Evolutionary conservation across 2,888 invertebrate species (phyloP), one percentile per base, ranked within the genome.

Genomic region (Junonia oenone): DNA sequence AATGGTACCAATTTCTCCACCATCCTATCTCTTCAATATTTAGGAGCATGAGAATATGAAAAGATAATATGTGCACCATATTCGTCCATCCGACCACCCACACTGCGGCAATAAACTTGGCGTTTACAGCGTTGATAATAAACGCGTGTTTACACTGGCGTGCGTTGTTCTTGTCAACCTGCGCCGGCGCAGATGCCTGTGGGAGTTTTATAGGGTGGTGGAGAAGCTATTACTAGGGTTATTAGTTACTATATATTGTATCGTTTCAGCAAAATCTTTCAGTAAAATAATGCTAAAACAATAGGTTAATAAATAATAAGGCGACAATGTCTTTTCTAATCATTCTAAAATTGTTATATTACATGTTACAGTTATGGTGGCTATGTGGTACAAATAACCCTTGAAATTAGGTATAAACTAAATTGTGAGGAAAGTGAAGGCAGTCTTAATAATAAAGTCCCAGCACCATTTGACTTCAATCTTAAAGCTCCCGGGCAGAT

Each of bases 81-180:
- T 68, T 69, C 65, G 73, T 78, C 74, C 31, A n/a, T 33, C 65
- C 72, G 87, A 84, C 88, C 88, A 88, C 88, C 86, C 88, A 85
- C 81, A 82, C 73, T 66, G 83, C 62, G 71, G 73, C 67, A 76
- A 80, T 83, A 84, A 86, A 83, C 79, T 81, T 77, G 29, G 66
- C 78, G 80, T 81, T 83, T 85, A 88, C 80, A 77, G 75, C 68
- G 67, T 67, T 74, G 78, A 79, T 85, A 85, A 85, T 87, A 87
- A 84, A 83, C 73, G 75, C 71, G 59, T 82, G 83, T 83, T 82
- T 85, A 83, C 82, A 75, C 55, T 72, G 66, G 72, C 67, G 63
- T 64, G 67, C 66, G 63, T 68, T 68, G 71, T 58, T 65, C 60
- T 73, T 78, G 78, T 78, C 79, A 78, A 73, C 70, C 51, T 54